These are phyloP conservation scores for Pinna nobilis DNA, from an alignment of 1,140 invertebrate genomes.

Conservation along the genomic window DNA sequence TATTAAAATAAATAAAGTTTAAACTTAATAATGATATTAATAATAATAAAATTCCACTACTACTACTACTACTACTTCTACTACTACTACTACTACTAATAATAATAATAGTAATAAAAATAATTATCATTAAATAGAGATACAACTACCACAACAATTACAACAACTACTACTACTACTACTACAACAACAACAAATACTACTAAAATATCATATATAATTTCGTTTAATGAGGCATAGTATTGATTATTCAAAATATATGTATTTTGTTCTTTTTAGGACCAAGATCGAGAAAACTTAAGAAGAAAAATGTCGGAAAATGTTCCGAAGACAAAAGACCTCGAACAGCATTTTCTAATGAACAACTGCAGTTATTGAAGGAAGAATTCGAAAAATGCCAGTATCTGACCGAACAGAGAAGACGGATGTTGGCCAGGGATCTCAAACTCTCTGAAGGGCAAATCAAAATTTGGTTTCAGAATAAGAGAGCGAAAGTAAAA, in stretches of 20 bases:
- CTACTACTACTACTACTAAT: too few species aligned
- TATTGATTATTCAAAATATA: neutral
- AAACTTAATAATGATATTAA: too few species aligned
- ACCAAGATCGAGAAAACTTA: conserved; percentile 88
- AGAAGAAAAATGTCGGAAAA: conserved; percentile 81
- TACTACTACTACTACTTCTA: too few species aligned
- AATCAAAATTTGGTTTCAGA: conserved; percentile 99
- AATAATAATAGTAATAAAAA: too few species aligned
- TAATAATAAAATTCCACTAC: too few species aligned
- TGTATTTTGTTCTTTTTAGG: conserved; percentile 78
- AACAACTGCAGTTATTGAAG: conserved; percentile 94
- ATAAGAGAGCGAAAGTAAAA: conserved; percentile 98
- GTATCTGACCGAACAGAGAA: conserved; percentile 94
- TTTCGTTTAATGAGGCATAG: neutral
- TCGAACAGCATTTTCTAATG: conserved; percentile 96
- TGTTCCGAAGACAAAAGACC: conserved; percentile 87
- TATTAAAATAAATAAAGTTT: too few species aligned
- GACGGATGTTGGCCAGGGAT: conserved; percentile 93
- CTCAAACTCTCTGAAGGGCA: conserved; percentile 97
- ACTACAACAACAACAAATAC: too few species aligned
- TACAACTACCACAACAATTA: too few species aligned
- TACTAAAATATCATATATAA: neutral
- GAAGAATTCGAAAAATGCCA: conserved; percentile 95
- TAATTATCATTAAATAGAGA: too few species aligned
- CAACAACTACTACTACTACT: too few species aligned